These are phyloP conservation scores for Ovibos moschatus DNA, from an alignment of 2,113 vertebrate species.

Conservation along the genomic window DNA sequence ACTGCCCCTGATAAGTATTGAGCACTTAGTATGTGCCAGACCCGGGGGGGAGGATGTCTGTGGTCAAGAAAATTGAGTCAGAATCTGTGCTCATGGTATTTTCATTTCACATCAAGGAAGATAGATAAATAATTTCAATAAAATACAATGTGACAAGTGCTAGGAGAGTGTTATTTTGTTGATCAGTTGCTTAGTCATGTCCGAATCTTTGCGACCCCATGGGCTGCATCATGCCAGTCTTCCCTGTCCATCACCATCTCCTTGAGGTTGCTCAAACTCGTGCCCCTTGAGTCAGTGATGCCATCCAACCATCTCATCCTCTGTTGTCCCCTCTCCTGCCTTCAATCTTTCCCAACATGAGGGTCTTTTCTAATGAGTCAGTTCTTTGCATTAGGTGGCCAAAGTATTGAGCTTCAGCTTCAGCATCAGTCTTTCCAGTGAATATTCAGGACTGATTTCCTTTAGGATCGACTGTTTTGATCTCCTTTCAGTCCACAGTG, in stretches of 20 bases:
- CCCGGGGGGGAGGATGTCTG: accelerated
- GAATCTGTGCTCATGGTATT: neutral
- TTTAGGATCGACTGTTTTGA: neutral
- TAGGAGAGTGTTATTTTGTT: neutral
- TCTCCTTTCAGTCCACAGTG: neutral
- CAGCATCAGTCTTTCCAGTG: neutral
- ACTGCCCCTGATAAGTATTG: neutral
- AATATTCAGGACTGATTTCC: neutral
- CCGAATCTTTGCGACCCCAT: accelerated
- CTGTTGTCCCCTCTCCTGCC: neutral
- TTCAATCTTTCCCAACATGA: neutral
- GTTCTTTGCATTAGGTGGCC: neutral
- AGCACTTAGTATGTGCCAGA: neutral
- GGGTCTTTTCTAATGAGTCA: neutral
- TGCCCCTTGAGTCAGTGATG: neutral
- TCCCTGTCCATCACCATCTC: neutral
- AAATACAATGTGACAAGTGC: neutral
- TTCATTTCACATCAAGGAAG: neutral
- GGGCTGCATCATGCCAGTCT: neutral
- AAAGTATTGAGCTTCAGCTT: neutral
- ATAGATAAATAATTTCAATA: neutral
- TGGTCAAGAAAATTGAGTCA: neutral
- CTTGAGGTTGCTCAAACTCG: neutral
- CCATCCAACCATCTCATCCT: neutral
- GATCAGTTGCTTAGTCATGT: neutral